A percentile compares a stretch with the other conserved stretches of the same genome.
phyloP scores from a whole-genome alignment of 2,113 vertebrate genomes.

The Gnathonemus echidnorhynchus region DNA sequence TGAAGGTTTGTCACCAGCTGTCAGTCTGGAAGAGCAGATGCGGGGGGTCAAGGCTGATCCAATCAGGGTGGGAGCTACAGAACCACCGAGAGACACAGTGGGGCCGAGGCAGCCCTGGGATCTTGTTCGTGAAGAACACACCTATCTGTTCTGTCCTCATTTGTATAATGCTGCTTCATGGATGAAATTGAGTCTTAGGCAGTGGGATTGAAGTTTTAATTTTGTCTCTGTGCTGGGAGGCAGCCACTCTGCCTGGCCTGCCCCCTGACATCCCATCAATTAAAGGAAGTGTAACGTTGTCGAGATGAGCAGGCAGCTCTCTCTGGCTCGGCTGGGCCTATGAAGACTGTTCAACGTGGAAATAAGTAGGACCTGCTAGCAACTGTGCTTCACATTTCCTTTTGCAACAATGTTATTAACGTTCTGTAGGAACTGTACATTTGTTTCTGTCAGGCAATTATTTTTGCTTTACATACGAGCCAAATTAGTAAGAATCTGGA shows the following conservation, averaged over 20 bases:
- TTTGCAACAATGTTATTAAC: background rate
- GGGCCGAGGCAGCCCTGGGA: background rate
- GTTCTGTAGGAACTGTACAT: background rate
- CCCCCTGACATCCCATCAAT: slow-evolving; percentile 38
- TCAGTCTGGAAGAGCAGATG: background rate
- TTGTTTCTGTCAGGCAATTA: background rate
- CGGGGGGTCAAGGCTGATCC: background rate
- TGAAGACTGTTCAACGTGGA: background rate
- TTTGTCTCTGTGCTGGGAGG: slow-evolving; percentile 37
- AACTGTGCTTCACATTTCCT: background rate
- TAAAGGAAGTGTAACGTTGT: slow-evolving; percentile 20
- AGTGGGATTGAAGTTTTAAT: slow-evolving; percentile 49
- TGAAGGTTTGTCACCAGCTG: slow-evolving; percentile 2
- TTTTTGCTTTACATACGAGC: background rate
- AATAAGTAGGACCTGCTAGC: background rate
- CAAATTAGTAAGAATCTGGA: background rate
- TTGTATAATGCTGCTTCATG: slow-evolving; percentile 45
- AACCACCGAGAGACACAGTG: background rate
- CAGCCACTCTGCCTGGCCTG: slow-evolving; percentile 23
- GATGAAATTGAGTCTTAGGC: slow-evolving; percentile 45
- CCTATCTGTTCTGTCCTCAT: slow-evolving; percentile 30
- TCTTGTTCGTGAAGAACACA: background rate
- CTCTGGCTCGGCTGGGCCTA: background rate
- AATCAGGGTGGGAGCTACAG: background rate
- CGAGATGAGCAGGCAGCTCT: background rate